phyloP scores from a whole-genome alignment of 1,140 invertebrate genomes.

The Lysiphlebus fabarum region DNA sequence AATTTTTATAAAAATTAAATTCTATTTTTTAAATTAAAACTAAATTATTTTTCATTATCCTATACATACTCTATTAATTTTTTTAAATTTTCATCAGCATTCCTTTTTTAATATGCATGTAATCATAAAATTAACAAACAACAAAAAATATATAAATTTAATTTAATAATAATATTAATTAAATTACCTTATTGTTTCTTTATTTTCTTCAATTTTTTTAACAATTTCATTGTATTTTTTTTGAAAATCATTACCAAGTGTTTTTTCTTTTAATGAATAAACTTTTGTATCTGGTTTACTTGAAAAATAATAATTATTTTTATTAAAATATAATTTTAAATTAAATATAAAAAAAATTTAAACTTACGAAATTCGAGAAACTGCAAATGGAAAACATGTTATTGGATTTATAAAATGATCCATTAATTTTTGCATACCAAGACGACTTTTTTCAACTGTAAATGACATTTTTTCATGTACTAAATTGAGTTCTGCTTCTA shows the following conservation, averaged over 20 bases:
- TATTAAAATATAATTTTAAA: constrained; percentile 23
- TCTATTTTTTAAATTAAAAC: too few species aligned
- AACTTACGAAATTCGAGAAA: constrained; percentile 55
- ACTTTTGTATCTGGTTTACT: constrained; percentile 52
- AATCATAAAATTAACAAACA: background rate
- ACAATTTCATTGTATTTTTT: constrained; percentile 58
- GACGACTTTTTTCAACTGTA: constrained; percentile 65
- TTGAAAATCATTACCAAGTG: constrained; percentile 59
- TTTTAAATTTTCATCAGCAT: too few species aligned
- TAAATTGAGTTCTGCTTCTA: constrained; percentile 60
- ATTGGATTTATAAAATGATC: constrained; percentile 67
- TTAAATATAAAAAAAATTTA: constrained; percentile 7
- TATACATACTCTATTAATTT: too few species aligned
- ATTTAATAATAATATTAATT: background rate
- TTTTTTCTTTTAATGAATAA: constrained; percentile 62
- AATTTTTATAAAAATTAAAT: too few species aligned
- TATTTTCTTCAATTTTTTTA: constrained; percentile 49
- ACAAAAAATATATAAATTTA: background rate
- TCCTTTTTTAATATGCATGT: too few species aligned
- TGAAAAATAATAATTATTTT: constrained; percentile 10
- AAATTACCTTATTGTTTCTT: constrained; percentile 14
- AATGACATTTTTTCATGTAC: constrained; percentile 62
- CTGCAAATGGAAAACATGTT: constrained; percentile 63
- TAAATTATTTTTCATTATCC: too few species aligned
- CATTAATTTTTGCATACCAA: constrained; percentile 69